Evolutionary conservation across 2,113 vertebrate species (phyloP).

Genomic region (Cromileptes altivelis): DNA sequence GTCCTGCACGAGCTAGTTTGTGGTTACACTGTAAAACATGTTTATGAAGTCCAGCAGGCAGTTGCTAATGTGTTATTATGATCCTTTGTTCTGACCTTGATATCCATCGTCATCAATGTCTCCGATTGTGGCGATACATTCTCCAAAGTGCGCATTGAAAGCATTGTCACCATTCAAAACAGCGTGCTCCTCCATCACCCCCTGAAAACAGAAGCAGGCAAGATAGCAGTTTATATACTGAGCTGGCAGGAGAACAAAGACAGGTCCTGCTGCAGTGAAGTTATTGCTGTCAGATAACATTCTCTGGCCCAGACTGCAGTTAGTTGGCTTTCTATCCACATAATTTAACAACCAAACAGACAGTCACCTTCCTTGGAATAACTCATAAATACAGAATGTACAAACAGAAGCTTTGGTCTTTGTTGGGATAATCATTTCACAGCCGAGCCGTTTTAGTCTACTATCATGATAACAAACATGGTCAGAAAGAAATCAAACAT

Average conservation of each 20-base stretch:
- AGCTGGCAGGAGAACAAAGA: conserved; percentile 14
- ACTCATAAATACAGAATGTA: conserved; percentile 33
- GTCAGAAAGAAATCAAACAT: conserved; percentile 30
- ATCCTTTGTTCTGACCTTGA: conserved; percentile 86
- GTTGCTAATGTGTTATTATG: background rate
- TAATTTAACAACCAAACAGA: conserved; percentile 23
- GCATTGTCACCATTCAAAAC: conserved; percentile 86
- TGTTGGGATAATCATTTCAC: conserved; percentile 10
- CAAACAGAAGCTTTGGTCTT: conserved; percentile 40
- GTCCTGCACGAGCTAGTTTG: background rate
- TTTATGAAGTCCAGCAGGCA: background rate
- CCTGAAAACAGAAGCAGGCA: conserved; percentile 85
- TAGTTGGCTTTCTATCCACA: conserved; percentile 24
- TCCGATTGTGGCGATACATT: conserved; percentile 90
- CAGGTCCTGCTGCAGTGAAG: conserved; percentile 4
- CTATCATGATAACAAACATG: conserved; percentile 31
- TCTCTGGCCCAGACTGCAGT: conserved; percentile 10
- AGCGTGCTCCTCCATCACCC: conserved; percentile 91
- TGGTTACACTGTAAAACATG: background rate
- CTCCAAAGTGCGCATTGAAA: conserved; percentile 97
- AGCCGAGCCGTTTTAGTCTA: conserved; percentile 8
- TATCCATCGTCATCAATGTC: conserved; percentile 97
- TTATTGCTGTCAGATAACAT: conserved; percentile 35
- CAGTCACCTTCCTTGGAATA: conserved; percentile 15
- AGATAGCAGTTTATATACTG: conserved; percentile 18